These are phyloP conservation scores for Acanthurus tractus DNA, from an alignment of 2,797 vertebrate genomes.

Conservation along the genomic window DNA sequence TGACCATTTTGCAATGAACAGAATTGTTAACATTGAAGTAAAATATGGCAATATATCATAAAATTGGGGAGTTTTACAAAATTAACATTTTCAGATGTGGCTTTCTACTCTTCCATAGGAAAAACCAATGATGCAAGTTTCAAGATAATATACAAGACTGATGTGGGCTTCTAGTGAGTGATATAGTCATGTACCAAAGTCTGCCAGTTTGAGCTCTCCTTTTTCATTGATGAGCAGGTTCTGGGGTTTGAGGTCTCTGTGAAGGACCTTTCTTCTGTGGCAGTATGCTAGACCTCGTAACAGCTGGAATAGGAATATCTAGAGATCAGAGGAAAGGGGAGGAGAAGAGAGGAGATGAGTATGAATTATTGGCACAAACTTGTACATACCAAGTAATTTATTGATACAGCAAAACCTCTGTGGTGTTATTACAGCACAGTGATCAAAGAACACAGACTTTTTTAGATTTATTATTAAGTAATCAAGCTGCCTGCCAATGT, in stretches of 20 bases:
- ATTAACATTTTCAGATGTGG: not conserved
- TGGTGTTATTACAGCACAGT: not conserved
- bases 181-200: conserved; percentile 80
- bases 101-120: not conserved
- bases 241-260: conserved; percentile 89
- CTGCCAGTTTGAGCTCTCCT: conserved; percentile 89
- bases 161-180: not conserved
- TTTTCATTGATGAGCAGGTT: conserved; percentile 88
- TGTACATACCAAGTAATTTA: not conserved
- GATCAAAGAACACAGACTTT: not conserved
- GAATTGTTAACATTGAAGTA: not conserved
- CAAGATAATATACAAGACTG: not conserved
- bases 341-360: not conserved
- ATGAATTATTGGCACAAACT: not conserved
- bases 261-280: conserved; percentile 87
- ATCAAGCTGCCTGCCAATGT: not conserved
- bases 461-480: conserved; percentile 1
- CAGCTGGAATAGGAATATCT: conserved; percentile 89
- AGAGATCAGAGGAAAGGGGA: conserved; percentile 1
- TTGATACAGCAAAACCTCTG: not conserved
- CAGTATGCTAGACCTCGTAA: conserved; percentile 87
- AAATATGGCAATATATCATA: not conserved
- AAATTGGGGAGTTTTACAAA: not conserved
- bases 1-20: not conserved
- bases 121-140: not conserved